These are phyloP conservation scores for Hesperia comma DNA, from an alignment of 2,888 invertebrate species.

Conservation along the genomic window DNA sequence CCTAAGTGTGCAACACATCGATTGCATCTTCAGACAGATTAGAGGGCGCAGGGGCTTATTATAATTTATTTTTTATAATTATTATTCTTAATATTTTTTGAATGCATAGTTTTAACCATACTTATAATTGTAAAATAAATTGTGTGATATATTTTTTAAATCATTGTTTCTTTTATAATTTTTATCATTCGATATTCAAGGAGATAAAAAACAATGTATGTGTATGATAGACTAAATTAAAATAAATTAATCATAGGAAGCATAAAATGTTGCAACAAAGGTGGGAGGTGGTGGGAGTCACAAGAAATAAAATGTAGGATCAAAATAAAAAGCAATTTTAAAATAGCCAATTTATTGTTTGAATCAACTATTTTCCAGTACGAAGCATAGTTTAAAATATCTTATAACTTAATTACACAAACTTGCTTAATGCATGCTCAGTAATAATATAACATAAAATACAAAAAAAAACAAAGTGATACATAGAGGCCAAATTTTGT, in stretches of 20 bases:
- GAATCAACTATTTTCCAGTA: conserved; percentile 59
- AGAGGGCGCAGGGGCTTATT: too few species aligned
- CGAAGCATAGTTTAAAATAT: conserved; percentile 57
- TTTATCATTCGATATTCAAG: too few species aligned
- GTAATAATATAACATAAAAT: conserved; percentile 19
- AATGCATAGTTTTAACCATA: not conserved
- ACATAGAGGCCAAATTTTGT: conserved; percentile 5
- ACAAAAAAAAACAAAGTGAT: conserved; percentile 13
- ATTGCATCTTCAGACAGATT: too few species aligned
- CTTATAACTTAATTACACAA: conserved; percentile 50
- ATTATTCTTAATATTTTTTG: not conserved
- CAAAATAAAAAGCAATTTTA: conserved; percentile 58
- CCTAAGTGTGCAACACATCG: too few species aligned
- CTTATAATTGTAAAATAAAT: too few species aligned
- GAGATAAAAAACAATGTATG: too few species aligned
- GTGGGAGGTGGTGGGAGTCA: too few species aligned
- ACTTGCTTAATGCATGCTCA: conserved; percentile 52
- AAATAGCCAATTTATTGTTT: conserved; percentile 79
- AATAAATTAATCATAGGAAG: too few species aligned
- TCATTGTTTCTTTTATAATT: conserved; percentile 28
- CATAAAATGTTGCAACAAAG: too few species aligned
- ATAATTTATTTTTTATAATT: not conserved
- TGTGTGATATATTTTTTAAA: too few species aligned
- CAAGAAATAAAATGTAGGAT: too few species aligned
- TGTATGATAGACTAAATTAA: too few species aligned